Base-by-base conservation (phyloP, 1,140 invertebrate genomes). In the Pachyrhynchus sulphureomaculatus region DNA sequence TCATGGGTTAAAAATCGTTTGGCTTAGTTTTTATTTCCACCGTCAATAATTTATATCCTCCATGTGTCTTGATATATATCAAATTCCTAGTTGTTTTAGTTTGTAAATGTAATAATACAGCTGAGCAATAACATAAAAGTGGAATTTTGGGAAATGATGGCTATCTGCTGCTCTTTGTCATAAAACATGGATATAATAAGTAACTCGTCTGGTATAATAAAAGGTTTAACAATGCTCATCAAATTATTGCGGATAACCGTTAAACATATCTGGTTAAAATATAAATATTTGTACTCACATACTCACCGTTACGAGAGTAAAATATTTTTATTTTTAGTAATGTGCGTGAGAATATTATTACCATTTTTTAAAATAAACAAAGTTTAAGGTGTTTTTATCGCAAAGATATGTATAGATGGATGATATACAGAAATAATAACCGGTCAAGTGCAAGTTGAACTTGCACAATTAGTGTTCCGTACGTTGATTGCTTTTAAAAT, bases 1-100 rank as follows among this genome's bases (percentile, higher is more conserved):
- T 56, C 55, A 39, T 48, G 55, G 48, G 48, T 58, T 58, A 47
- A 34, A 58, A 58, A 42, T 48, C 39, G 55, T 58, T 58, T 39
- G 44, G 55, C 45, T 58, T 44, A 44, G 42, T 47, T 58, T 48
- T 48, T 48, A 32, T 58, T 23, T 32, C 15, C 12, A 13, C 21
- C 12, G 34, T 39, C 55, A 58, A 48, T 48, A 58, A 58, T 58
- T 48, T 58, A 48, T 58, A 39, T 26, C 18, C 10, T 12, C 29
- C 6, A 29, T 29, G 26, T 33, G 33, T 39, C 21, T 58, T 58
- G 55, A 58, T 58, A 58, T 17, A 26, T 44, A 58, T 58, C 55
- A 48, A 58, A 58, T 58, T 58, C 48, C 48, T 48, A 29, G 32
- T 32, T 17, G 2, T 29, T 20, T n/a, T 13, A n/a, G 34, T 53